These are phyloP conservation scores for Gryllus longicercus DNA, from an alignment of 2,888 invertebrate genomes.

Conservation along the genomic window DNA sequence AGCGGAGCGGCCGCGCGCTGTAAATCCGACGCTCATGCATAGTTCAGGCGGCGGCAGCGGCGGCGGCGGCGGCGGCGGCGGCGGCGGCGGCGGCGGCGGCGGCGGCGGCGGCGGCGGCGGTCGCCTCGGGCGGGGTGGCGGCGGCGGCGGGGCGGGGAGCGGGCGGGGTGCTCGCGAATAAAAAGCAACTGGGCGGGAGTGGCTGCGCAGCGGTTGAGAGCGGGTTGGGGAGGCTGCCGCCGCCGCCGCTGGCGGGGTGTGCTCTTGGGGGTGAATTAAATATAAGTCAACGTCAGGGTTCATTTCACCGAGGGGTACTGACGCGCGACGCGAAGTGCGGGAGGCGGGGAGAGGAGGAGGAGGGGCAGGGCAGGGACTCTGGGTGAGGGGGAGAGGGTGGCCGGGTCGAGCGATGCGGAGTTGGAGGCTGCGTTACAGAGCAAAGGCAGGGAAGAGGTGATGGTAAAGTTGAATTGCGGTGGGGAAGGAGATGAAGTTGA, in stretches of 20 bases:
- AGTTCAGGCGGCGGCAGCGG: too few relatives aligned
- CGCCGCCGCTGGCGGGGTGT: neutral
- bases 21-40: too few relatives aligned
- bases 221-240: neutral
- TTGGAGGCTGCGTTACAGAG: neutral
- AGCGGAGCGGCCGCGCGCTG: too few relatives aligned
- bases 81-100: too few relatives aligned
- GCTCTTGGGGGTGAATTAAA: neutral
- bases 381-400: neutral
- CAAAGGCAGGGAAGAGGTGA: neutral
- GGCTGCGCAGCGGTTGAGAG: neutral
- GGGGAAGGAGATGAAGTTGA: too few relatives aligned
- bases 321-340: neutral
- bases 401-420: neutral
- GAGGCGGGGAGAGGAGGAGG: neutral
- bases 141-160: too few relatives aligned
- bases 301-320: neutral
- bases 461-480: too few relatives aligned
- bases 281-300: slow-evolving; percentile 17
- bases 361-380: neutral
- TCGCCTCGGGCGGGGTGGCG: too few relatives aligned
- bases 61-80: too few relatives aligned
- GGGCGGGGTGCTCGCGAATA: too few relatives aligned
- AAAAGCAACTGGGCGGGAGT: neutral
- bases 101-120: too few relatives aligned